Conservation (phyloP, 2,888 invertebrate species). For the Rhaphigaster nebulosa region DNA sequence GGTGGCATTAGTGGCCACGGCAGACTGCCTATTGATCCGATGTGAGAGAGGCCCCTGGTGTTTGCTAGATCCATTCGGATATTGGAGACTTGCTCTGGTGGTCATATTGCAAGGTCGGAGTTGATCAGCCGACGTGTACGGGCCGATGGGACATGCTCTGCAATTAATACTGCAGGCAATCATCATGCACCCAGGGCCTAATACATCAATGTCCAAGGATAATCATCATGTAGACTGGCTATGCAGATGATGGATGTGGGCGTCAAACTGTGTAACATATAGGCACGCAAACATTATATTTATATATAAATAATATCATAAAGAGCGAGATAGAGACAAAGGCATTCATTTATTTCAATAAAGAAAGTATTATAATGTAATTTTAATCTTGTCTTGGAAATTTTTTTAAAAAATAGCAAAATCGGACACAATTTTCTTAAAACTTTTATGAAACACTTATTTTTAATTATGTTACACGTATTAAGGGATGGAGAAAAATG, state of each 20-base stretch:
- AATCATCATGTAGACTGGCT: not conserved
- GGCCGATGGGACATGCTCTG: not conserved
- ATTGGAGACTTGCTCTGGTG: not conserved
- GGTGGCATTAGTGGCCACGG: not conserved
- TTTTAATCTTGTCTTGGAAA: too few relatives aligned
- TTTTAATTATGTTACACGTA: too few relatives aligned
- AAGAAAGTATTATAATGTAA: too few relatives aligned
- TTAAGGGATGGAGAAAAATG: too few relatives aligned
- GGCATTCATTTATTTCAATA: too few relatives aligned
- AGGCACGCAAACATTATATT: not conserved
- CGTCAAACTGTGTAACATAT: not conserved
- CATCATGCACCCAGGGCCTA: not conserved
- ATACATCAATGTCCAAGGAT: not conserved
- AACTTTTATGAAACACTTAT: too few relatives aligned
- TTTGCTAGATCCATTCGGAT: not conserved
- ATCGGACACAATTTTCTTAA: too few relatives aligned
- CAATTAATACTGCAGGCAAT: not conserved
- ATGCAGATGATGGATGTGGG: conserved; percentile 17
- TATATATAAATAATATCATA: not conserved
- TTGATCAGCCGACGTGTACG: not conserved
- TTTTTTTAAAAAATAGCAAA: too few relatives aligned
- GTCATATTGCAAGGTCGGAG: too few relatives aligned
- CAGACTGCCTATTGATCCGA: conserved; percentile 2
- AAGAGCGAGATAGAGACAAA: too few relatives aligned
- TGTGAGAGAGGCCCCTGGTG: not conserved